Base-by-base conservation (phyloP, 2,888 invertebrate genomes). In the Ditula angustiorana region DNA sequence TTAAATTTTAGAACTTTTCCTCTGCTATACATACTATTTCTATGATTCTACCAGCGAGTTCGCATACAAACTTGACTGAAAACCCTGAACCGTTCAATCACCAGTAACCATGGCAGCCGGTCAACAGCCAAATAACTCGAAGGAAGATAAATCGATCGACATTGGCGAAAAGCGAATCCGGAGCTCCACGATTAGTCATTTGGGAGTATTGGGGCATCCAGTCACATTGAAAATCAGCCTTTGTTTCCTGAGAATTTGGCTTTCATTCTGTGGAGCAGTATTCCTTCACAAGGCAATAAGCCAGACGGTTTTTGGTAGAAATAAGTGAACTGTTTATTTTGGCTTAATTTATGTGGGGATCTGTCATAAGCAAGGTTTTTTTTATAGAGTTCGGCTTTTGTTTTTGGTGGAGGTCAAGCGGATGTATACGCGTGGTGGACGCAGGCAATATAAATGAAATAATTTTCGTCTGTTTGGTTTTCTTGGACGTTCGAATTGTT, bases 81-180 rank as follows among this genome's bases (percentile, higher is more conserved):
- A 58, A 68, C 57, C 59, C 53, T 61, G 10, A 46, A 57, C 47
- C 64, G 64, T 21, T 59, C 67, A 62, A 67, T 67, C 60, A 69
- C 64, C 66, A 53, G 85, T 86, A 74, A 69, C 82, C 78, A 85
- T 82, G 70, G 83, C 73, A 78, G 85, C 86, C 77, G 78, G 76
- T 82, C 82, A 83, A 80, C 81, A 81, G 72, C 78, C 77, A 66
- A 66, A 84, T 85, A 86, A 86, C 82, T 82, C 80, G 81, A 86
- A 86, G 78, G 76, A 85, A 87, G 88, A 90, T 88, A 88, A 90
- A 90, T 89, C 85, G 88, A 86, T 85, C 80, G 83, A 81, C 88
- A 86, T 86, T 83, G 87, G 86, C 82, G 78, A 84, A 30, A 50
- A 50, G 19, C 19, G 50, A 30, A 50, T 30, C 30, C 10, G 80